Evolutionary conservation across 2,888 invertebrate genomes (phyloP).

Genomic region (Nebria salina): DNA sequence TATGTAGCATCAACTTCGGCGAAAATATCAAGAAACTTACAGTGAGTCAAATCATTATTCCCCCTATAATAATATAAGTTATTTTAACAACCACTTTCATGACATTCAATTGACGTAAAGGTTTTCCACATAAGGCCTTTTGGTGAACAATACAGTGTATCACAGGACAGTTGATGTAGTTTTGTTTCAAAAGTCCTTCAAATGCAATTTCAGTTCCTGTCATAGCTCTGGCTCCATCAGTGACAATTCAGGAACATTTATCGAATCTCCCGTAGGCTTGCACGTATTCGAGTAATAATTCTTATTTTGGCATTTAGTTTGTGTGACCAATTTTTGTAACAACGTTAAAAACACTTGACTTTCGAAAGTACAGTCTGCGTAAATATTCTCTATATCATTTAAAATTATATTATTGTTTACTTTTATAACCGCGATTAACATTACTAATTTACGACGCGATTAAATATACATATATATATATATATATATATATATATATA

Average conservation of each 20-base stretch:
- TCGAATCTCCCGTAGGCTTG: constrained; percentile 35
- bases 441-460: too few relatives aligned
- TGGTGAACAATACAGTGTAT: constrained; percentile 46
- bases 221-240: constrained; percentile 28
- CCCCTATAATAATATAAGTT: constrained; percentile 42
- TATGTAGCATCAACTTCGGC: constrained; percentile 37
- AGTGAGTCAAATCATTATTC: constrained; percentile 38
- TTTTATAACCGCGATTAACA: too few relatives aligned
- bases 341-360: too few relatives aligned
- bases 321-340: too few relatives aligned
- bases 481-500: too few relatives aligned
- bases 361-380: too few relatives aligned
- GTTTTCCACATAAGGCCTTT: constrained; percentile 30
- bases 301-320: too few relatives aligned
- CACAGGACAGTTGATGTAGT: constrained; percentile 36
- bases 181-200: constrained; percentile 47
- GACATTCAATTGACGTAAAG: constrained; percentile 30
- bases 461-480: too few relatives aligned
- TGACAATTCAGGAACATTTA: constrained; percentile 40
- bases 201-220: constrained; percentile 42
- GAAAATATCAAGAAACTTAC: constrained; percentile 43
- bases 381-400: too few relatives aligned
- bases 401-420: too few relatives aligned
- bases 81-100: constrained; percentile 41
- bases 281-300: too few relatives aligned